Conservation (phyloP, 92 coral and sea anemone genomes). For the Actinernus sp. region DNA sequence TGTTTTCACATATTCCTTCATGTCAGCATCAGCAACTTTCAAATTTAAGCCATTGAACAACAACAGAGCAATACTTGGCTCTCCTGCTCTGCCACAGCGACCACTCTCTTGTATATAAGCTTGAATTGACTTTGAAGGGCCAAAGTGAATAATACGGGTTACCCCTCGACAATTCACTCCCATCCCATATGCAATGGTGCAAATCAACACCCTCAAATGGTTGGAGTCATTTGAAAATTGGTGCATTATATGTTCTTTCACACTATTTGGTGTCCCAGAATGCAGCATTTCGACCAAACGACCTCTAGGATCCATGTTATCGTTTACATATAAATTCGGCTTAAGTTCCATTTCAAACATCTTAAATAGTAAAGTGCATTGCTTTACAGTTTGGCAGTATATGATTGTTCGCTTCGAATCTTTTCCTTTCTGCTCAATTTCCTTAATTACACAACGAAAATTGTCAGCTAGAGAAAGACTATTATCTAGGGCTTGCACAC, state of each 20-base stretch:
- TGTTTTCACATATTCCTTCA: slow-evolving; percentile 28
- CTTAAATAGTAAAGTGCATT: background rate
- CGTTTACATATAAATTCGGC: background rate
- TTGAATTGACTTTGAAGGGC: no score
- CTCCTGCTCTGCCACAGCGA: no score
- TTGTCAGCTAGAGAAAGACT: slow-evolving; percentile 19
- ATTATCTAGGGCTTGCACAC: no score
- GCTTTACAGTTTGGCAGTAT: slow-evolving; percentile 38
- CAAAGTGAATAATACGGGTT: slow-evolving; percentile 47
- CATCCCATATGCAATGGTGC: slow-evolving; percentile 31
- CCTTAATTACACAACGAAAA: slow-evolving; percentile 40
- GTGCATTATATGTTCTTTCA: slow-evolving; percentile 15
- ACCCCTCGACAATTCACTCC: no score
- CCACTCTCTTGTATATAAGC: no score
- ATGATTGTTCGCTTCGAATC: slow-evolving; percentile 23
- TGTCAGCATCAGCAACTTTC: slow-evolving; percentile 26
- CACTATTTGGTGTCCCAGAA: slow-evolving; percentile 15
- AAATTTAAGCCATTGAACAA: no score
- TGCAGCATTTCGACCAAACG: slow-evolving; percentile 32
- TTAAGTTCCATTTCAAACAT: slow-evolving; percentile 15
- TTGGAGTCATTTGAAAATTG: background rate
- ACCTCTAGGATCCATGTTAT: slow-evolving; percentile 3
- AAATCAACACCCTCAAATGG: slow-evolving; percentile 2
- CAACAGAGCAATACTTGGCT: no score
- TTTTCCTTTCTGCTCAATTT: slow-evolving; percentile 7